phyloP scores from a whole-genome alignment of 2,888 invertebrate species.

The Drosophila buzzatii region DNA sequence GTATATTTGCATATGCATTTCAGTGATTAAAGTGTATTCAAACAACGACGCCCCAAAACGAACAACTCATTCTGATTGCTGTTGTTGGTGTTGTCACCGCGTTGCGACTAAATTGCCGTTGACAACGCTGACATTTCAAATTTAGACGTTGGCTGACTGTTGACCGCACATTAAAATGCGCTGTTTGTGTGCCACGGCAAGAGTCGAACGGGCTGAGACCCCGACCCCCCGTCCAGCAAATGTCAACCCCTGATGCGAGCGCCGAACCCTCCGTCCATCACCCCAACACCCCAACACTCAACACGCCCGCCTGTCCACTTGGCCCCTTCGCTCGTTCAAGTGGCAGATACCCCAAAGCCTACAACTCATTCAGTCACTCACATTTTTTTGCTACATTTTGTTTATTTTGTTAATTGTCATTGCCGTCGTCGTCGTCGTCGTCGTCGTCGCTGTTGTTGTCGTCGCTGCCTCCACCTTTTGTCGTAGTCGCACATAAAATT shows the following conservation, averaged over 20 bases:
- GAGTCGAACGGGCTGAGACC: slow-evolving; percentile 33
- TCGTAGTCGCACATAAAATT: slow-evolving; percentile 47
- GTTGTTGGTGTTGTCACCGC: slow-evolving; percentile 38
- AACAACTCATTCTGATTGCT: slow-evolving; percentile 15
- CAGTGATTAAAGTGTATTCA: slow-evolving; percentile 14
- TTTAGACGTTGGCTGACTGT: slow-evolving; percentile 77
- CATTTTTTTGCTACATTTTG: slow-evolving; percentile 41
- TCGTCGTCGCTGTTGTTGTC: slow-evolving; percentile 4
- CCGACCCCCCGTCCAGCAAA: slow-evolving; percentile 22
- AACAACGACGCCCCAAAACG: background rate
- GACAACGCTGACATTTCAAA: slow-evolving; percentile 77
- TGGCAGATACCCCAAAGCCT: slow-evolving; percentile 16
- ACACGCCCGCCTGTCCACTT: background rate
- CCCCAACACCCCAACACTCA: background rate
- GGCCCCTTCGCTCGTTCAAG: slow-evolving; percentile 6
- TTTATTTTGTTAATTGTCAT: slow-evolving; percentile 66
- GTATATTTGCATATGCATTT: background rate
- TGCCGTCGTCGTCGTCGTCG: slow-evolving; percentile 15
- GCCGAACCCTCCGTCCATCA: background rate
- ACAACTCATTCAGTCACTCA: slow-evolving; percentile 38
- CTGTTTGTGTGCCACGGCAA: slow-evolving; percentile 71
- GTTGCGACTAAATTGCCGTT: slow-evolving; percentile 61
- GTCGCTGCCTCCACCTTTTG: slow-evolving; percentile 37
- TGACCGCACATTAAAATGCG: slow-evolving; percentile 76
- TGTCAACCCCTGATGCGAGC: slow-evolving; percentile 20